Percentiles rank a stretch among this genome's conserved stretches.
Conservation (phyloP, 2,113 vertebrate species). For the Cariama cristata region DNA sequence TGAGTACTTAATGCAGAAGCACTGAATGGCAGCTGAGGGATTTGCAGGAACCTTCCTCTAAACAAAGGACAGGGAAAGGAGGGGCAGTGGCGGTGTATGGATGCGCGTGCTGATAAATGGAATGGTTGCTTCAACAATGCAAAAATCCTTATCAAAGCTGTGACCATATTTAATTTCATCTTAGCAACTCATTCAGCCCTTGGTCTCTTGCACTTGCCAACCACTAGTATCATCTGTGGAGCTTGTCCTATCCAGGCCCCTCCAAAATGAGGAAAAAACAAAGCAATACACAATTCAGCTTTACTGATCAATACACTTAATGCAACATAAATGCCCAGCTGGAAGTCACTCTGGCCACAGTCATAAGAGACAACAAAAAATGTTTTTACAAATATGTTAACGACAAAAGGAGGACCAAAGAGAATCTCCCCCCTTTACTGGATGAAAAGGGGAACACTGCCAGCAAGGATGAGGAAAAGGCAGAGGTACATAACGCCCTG, state of each 20-base stretch:
- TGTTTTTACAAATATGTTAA: too few relatives aligned
- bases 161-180: too few relatives aligned
- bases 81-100: accelerated
- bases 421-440: too few relatives aligned
- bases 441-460: too few relatives aligned
- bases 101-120: not conserved
- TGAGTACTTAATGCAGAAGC: not conserved
- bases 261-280: not conserved
- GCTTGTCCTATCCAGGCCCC: not conserved
- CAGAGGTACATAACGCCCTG: too few relatives aligned
- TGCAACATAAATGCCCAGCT: not conserved
- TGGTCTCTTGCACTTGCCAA: too few relatives aligned
- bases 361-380: too few relatives aligned
- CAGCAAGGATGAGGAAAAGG: too few relatives aligned
- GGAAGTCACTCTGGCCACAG: too few relatives aligned
- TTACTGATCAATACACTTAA: not conserved
- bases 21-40: not conserved
- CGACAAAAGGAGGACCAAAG: too few relatives aligned
- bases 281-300: not conserved
- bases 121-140: too few relatives aligned
- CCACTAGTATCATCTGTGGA: too few relatives aligned
- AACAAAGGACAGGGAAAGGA: not conserved
- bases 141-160: not conserved
- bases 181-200: not conserved
- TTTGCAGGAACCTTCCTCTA: not conserved